phyloP scores from a whole-genome alignment of 2,888 invertebrate species.

The Microplitis manilae region DNA sequence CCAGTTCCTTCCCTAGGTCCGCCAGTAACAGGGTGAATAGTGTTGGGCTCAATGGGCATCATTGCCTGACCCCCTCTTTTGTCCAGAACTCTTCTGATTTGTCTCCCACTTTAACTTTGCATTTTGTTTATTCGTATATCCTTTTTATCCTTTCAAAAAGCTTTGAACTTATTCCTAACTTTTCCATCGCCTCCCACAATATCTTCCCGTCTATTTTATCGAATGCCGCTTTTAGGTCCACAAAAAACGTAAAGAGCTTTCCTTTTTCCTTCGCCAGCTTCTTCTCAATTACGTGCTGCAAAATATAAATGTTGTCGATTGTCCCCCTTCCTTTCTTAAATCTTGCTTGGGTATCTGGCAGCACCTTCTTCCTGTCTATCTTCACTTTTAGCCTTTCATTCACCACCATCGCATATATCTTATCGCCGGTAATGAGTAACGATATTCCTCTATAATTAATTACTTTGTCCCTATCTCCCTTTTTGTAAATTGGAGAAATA shows the following conservation, averaged over 20 bases:
- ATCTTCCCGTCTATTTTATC: constrained; percentile 46
- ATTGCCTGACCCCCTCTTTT: constrained; percentile 47
- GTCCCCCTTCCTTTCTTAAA: neutral
- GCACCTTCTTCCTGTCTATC: constrained; percentile 27
- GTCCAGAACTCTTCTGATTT: constrained; percentile 43
- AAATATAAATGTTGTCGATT: constrained; percentile 12
- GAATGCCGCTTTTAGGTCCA: constrained; percentile 51
- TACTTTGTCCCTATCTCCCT: constrained; percentile 37
- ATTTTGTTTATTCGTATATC: constrained; percentile 39
- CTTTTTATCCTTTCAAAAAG: constrained; percentile 26
- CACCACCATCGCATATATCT: constrained; percentile 47
- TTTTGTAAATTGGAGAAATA: constrained; percentile 46
- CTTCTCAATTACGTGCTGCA: constrained; percentile 21
- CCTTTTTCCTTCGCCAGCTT: constrained; percentile 21
- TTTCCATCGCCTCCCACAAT: constrained; percentile 45
- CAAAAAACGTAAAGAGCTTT: constrained; percentile 37
- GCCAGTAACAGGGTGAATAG: constrained; percentile 45
- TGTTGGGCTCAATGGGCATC: constrained; percentile 47
- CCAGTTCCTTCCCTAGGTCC: constrained; percentile 40
- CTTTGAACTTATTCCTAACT: constrained; percentile 17
- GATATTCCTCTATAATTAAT: constrained; percentile 51
- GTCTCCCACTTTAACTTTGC: constrained; percentile 32
- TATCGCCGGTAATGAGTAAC: constrained; percentile 44
- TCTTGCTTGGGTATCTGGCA: constrained; percentile 47
- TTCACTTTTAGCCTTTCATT: constrained; percentile 41